Conservation (phyloP, 2,888 invertebrate species). For the Dinocampus coccinellae region DNA sequence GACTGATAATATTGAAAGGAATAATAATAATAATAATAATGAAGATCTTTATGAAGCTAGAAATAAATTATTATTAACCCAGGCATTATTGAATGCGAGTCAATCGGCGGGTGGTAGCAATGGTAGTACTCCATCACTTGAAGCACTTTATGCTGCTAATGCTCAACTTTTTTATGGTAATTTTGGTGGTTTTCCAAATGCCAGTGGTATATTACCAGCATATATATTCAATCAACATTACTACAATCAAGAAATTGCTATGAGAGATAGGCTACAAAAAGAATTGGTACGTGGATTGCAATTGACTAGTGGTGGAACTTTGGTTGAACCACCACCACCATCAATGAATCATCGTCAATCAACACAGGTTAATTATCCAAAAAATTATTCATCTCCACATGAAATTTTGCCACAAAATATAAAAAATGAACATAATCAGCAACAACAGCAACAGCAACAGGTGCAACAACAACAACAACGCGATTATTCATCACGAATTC, state of each 20-base stretch:
- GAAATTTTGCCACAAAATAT: conserved; percentile 41
- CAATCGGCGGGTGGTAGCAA: conserved; percentile 37
- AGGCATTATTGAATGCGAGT: conserved; percentile 76
- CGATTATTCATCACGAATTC: background rate
- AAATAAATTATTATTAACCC: conserved; percentile 75
- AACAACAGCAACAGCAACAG: conserved; percentile 48
- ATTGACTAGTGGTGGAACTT: conserved; percentile 79
- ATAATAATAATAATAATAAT: background rate
- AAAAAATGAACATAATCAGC: conserved; percentile 48
- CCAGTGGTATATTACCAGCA: conserved; percentile 73
- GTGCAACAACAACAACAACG: conserved; percentile 28
- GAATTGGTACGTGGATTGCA: conserved; percentile 77
- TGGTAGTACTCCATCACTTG: conserved; percentile 52
- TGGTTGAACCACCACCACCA: conserved; percentile 71
- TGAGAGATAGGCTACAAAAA: conserved; percentile 78
- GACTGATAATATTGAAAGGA: background rate
- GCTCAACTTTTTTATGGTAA: conserved; percentile 64
- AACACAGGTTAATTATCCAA: conserved; percentile 46
- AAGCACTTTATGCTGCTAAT: conserved; percentile 60
- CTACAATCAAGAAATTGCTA: conserved; percentile 74
- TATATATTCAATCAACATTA: conserved; percentile 78
- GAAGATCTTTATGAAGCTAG: conserved; percentile 66
- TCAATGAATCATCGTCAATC: conserved; percentile 38
- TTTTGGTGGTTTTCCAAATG: conserved; percentile 59
- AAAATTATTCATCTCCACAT: conserved; percentile 44